Conservation (phyloP, 2,888 invertebrate genomes). For the Pherbina coryleti region DNA sequence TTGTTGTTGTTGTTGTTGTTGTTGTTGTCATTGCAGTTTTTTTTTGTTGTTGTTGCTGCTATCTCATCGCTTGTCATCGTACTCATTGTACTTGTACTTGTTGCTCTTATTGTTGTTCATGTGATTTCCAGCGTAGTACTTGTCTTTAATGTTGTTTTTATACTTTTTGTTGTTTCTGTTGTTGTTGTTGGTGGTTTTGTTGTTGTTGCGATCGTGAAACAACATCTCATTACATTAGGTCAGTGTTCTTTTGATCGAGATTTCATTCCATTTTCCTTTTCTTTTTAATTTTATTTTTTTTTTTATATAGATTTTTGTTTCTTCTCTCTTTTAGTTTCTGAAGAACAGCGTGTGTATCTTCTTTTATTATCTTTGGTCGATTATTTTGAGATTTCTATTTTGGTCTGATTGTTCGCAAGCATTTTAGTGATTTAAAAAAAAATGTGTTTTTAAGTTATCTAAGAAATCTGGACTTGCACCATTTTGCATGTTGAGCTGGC, state of each 20-base stretch:
- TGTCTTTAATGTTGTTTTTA: too few relatives aligned
- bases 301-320: background rate
- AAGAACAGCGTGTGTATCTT: too few relatives aligned
- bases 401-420: too few relatives aligned
- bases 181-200: constrained; percentile 7
- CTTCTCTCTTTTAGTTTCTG: background rate
- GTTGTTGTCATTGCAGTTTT: too few relatives aligned
- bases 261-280: background rate
- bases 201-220: constrained; percentile 16
- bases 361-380: background rate
- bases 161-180: constrained; percentile 5
- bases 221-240: constrained; percentile 37
- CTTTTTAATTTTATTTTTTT: background rate
- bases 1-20: constrained; percentile 5
- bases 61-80: constrained; percentile 13
- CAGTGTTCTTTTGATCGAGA: constrained; percentile 38
- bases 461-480: background rate
- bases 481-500: too few relatives aligned
- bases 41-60: background rate
- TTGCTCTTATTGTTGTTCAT: background rate
- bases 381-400: background rate
- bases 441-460: background rate
- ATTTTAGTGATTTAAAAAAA: too few relatives aligned
- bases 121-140: background rate
- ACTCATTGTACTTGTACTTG: constrained; percentile 1